These are phyloP conservation scores for Pardosa pseudoannulata DNA, from an alignment of 2,888 invertebrate species.

Conservation along the genomic window DNA sequence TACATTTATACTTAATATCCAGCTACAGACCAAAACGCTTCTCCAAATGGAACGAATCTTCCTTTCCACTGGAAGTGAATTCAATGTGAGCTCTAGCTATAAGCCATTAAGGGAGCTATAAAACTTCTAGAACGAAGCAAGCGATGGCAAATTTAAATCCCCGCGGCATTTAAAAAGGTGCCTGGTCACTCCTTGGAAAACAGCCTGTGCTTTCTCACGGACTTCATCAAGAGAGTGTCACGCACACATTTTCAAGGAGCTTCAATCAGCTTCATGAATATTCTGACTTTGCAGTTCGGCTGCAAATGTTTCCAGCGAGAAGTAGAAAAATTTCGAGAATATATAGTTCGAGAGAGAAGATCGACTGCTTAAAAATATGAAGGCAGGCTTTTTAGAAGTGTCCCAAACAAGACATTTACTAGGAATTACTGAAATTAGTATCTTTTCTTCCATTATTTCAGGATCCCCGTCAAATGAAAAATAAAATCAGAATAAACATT, in stretches of 20 bases:
- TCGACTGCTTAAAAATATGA: too few relatives aligned
- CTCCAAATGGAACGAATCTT: background rate
- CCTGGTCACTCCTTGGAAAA: conserved; percentile 52
- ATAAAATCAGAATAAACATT: too few relatives aligned
- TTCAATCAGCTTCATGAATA: conserved; percentile 58
- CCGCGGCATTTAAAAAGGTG: conserved; percentile 41
- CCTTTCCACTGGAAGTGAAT: conserved; percentile 22
- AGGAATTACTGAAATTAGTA: too few relatives aligned
- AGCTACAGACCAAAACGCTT: background rate
- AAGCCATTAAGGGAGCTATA: conserved; percentile 52
- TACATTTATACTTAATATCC: background rate
- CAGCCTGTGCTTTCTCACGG: conserved; percentile 58
- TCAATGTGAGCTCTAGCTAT: conserved; percentile 41
- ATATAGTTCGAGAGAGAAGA: too few relatives aligned
- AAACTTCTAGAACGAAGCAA: conserved; percentile 53
- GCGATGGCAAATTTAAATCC: conserved; percentile 52
- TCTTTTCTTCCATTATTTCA: too few relatives aligned
- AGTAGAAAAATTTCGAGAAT: background rate
- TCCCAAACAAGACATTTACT: too few relatives aligned
- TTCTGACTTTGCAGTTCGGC: conserved; percentile 51
- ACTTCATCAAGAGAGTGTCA: conserved; percentile 62
- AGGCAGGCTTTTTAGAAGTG: too few relatives aligned
- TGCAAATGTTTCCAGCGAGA: conserved; percentile 10
- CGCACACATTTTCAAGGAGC: conserved; percentile 34
- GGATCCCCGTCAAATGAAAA: too few relatives aligned